These are phyloP conservation scores for Brachyhypopomus gauderio DNA, from an alignment of 2,113 vertebrate genomes.

Conservation along the genomic window DNA sequence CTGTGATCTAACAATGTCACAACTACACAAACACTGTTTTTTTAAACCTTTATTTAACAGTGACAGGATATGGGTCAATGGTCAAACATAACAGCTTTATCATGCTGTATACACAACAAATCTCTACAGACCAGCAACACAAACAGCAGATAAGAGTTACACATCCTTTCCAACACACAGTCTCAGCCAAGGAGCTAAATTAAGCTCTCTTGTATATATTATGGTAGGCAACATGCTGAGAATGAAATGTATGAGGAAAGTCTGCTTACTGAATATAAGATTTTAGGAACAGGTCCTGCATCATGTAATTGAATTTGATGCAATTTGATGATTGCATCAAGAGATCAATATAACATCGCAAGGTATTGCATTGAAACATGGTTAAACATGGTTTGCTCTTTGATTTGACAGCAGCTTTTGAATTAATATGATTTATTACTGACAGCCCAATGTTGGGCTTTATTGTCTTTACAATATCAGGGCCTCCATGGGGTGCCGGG, in stretches of 20 bases:
- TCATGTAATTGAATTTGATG: no score
- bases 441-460: no score
- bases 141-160: constrained; percentile 64
- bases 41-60: constrained; percentile 32
- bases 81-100: constrained; percentile 70
- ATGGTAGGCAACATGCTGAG: neutral
- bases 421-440: no score
- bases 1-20: no score
- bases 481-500: no score
- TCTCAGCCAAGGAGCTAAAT: constrained; percentile 32
- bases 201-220: constrained; percentile 30
- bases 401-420: no score
- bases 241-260: neutral
- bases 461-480: no score
- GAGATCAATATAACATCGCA: no score
- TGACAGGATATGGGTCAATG: constrained; percentile 66
- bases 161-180: constrained; percentile 61
- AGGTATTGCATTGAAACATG: no score
- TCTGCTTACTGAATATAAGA: neutral
- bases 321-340: no score
- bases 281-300: neutral
- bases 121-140: constrained; percentile 59
- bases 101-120: constrained; percentile 67
- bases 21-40: constrained; percentile 22
- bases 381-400: no score